Percentiles rank a stretch among this genome's conserved stretches.
These are phyloP conservation scores for Petrolisthes cinctipes DNA, from an alignment of 2,888 invertebrate genomes.

Conservation along the genomic window DNA sequence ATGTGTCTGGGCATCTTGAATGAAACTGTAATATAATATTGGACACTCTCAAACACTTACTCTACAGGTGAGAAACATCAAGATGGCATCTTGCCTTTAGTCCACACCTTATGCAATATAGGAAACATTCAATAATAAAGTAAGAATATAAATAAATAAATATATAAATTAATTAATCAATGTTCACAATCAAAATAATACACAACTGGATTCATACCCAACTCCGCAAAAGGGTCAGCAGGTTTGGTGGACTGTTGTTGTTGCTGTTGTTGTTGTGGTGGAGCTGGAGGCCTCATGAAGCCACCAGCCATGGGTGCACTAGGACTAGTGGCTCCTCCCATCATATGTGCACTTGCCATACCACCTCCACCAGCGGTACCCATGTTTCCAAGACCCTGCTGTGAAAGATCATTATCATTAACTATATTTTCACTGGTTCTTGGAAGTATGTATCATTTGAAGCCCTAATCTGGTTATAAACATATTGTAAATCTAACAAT, in stretches of 20 bases:
- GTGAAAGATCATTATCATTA: neutral
- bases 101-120: no score
- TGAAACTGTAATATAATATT: no score
- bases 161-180: neutral
- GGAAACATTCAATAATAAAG: no score
- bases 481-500: no score
- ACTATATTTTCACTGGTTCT: no score
- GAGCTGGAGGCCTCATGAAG: slow-evolving; percentile 25
- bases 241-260: slow-evolving; percentile 43
- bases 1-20: no score
- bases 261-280: slow-evolving; percentile 29
- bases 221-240: slow-evolving; percentile 64
- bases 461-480: no score
- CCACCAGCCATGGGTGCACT: slow-evolving; percentile 20
- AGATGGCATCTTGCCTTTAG: no score
- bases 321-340: slow-evolving; percentile 51
- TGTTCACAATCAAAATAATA: neutral
- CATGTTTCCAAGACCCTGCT: slow-evolving; percentile 15
- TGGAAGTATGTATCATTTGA: no score
- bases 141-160: no score
- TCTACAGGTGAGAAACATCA: no score
- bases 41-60: no score
- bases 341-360: slow-evolving; percentile 37
- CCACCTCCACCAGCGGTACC: slow-evolving; percentile 21
- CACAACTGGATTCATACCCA: slow-evolving; percentile 36